Evolutionary conservation across 2,113 vertebrate genomes (phyloP).

Genomic region (Crotophaga sulcirostris): DNA sequence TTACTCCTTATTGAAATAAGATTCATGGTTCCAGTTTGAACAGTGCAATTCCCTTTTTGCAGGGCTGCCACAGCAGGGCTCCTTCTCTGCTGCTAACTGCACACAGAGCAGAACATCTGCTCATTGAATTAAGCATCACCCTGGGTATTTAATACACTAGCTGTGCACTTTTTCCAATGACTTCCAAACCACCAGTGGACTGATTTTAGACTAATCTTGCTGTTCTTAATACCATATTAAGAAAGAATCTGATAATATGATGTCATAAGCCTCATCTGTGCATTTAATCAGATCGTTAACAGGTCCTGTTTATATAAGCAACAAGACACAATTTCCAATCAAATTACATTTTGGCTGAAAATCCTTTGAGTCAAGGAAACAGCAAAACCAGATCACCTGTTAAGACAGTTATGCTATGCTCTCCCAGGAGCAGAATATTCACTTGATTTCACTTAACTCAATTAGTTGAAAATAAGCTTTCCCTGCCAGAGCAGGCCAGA

Average conservation of each 20-base stretch:
- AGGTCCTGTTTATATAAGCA: not conserved
- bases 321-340: not conserved
- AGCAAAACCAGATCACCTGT: not conserved
- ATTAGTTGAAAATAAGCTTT: not conserved
- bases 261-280: slow-evolving; percentile 18
- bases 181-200: slow-evolving; percentile 1
- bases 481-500: not conserved
- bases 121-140: slow-evolving; percentile 36
- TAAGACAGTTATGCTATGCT: not conserved
- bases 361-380: not conserved
- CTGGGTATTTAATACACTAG: slow-evolving; percentile 50
- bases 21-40: not conserved
- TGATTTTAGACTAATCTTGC: slow-evolving; percentile 40
- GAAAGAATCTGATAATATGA: not conserved
- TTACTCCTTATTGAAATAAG: not conserved
- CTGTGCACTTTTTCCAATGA: slow-evolving; percentile 51
- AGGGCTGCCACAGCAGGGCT: not conserved
- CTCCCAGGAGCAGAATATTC: not conserved
- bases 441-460: not conserved
- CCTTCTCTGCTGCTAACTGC: not conserved
- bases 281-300: slow-evolving; percentile 11
- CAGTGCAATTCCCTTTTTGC: not conserved
- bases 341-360: not conserved
- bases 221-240: not conserved
- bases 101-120: slow-evolving; percentile 41